Conservation (phyloP, 2,797 vertebrate genomes). For the Muscicapa comitata region DNA sequence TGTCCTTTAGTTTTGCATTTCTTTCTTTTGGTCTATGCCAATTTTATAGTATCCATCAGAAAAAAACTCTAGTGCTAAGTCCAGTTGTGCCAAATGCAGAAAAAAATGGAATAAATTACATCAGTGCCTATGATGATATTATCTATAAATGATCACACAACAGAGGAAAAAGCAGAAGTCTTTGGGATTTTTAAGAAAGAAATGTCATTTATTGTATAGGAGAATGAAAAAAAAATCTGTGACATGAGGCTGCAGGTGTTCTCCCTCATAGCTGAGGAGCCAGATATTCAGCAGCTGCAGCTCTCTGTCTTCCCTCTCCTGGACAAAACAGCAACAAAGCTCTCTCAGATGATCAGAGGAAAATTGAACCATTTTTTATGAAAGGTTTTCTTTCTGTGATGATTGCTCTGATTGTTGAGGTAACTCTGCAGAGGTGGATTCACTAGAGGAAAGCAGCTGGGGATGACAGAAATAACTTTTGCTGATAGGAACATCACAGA, state of each 20-base stretch:
- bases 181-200: not conserved
- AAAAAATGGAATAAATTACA: not conserved
- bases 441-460: not conserved
- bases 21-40: not conserved
- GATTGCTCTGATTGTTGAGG: not conserved
- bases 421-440: slow-evolving; percentile 11
- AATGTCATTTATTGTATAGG: not conserved
- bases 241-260: not conserved
- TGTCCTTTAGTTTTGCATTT: not conserved
- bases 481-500: slow-evolving; percentile 37
- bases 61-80: not conserved
- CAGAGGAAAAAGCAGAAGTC: not conserved
- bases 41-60: not conserved
- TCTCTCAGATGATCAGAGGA: not conserved
- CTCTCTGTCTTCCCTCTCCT: not conserved
- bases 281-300: not conserved
- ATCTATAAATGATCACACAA: not conserved
- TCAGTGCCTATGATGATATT: not conserved
- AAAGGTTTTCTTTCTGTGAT: not conserved
- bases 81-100: not conserved
- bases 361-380: not conserved
- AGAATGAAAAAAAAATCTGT: not conserved
- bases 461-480: slow-evolving; percentile 19
- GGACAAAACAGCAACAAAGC: not conserved
- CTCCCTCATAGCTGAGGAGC: not conserved